phyloP scores from a whole-genome alignment of 2,113 vertebrate species.

The Oplegnathus fasciatus region DNA sequence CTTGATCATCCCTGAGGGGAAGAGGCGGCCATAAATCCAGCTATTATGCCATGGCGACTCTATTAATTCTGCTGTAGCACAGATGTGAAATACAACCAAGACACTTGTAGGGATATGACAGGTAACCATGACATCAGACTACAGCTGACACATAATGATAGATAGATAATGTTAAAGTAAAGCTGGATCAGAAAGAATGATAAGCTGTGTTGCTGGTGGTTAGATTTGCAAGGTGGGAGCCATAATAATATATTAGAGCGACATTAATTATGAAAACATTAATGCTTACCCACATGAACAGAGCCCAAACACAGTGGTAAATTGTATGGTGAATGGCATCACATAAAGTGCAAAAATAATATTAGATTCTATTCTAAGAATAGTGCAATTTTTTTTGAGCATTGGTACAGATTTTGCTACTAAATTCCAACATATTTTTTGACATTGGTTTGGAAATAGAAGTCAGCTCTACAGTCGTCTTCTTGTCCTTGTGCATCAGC shows the following conservation, averaged over 20 bases:
- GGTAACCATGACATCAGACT: background rate
- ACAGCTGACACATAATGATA: background rate
- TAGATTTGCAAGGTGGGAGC: no score
- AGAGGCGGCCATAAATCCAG: constrained; percentile 41
- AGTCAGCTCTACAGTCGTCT: background rate
- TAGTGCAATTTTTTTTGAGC: background rate
- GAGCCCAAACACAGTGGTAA: background rate
- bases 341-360: background rate
- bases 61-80: constrained; percentile 41
- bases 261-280: background rate
- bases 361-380: background rate
- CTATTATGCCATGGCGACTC: constrained; percentile 22
- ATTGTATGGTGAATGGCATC: background rate
- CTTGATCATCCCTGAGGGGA: constrained; percentile 53
- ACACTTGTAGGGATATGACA: constrained; percentile 12
- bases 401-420: background rate
- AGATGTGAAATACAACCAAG: constrained; percentile 23
- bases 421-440: background rate
- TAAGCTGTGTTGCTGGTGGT: background rate
- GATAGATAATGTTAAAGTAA: background rate
- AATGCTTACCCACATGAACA: background rate
- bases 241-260: background rate
- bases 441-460: background rate
- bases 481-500: constrained; percentile 14
- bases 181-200: background rate